phyloP scores from a whole-genome alignment of 2,888 invertebrate species.

The Slavum lentiscoides region DNA sequence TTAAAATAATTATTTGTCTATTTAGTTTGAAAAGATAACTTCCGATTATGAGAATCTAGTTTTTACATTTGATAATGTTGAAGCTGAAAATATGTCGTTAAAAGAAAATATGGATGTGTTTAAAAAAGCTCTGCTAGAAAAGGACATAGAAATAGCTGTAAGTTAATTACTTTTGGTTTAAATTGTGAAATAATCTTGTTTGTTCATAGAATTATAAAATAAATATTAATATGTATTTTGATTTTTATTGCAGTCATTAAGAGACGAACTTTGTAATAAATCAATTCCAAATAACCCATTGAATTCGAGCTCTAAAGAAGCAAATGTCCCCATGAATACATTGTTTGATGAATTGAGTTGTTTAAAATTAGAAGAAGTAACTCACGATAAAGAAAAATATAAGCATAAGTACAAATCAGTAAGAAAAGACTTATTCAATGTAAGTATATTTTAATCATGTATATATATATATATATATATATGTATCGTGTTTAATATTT shows the following conservation, averaged over 20 bases:
- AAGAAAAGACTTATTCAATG: constrained; percentile 38
- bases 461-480: no score
- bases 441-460: constrained; percentile 7
- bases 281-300: constrained; percentile 17
- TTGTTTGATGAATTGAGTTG: constrained; percentile 48
- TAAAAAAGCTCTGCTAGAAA: not conserved
- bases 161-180: not conserved
- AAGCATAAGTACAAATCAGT: constrained; percentile 39
- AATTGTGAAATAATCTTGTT: not conserved
- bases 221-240: not conserved
- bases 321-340: constrained; percentile 18
- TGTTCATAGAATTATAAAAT: not conserved
- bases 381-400: constrained; percentile 47
- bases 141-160: constrained; percentile 33
- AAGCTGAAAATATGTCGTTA: constrained; percentile 30
- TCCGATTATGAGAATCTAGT: constrained; percentile 27
- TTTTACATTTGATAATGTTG: constrained; percentile 13
- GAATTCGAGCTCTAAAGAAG: constrained; percentile 13
- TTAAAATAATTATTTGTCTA: not conserved
- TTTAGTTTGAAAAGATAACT: constrained; percentile 31
- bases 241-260: constrained; percentile 26
- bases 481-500: no score
- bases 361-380: constrained; percentile 45
- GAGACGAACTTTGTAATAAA: constrained; percentile 44
- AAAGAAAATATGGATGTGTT: constrained; percentile 20